Conservation (phyloP, 1,140 invertebrate genomes). For the Latrodectus geometricus region DNA sequence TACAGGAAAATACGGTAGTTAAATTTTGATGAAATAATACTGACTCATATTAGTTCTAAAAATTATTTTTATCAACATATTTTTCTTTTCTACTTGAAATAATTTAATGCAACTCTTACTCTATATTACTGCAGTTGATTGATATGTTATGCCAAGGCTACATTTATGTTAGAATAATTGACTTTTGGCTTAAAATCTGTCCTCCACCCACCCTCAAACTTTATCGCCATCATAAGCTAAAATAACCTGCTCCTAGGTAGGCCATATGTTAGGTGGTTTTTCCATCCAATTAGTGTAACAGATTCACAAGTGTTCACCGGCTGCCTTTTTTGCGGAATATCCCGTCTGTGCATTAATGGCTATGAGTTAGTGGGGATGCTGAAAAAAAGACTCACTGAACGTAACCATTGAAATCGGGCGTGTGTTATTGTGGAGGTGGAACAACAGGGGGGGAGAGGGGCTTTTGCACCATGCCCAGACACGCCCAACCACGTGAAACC, state of each 20-base stretch:
- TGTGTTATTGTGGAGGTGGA: conserved; percentile 52
- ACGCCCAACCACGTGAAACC: conserved; percentile 46
- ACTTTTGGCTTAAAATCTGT: conserved; percentile 32
- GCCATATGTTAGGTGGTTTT: conserved; percentile 50
- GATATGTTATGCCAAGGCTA: neutral
- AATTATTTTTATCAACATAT: too few species aligned
- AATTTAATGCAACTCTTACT: too few species aligned
- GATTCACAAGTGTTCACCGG: conserved; percentile 37
- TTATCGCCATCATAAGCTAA: neutral
- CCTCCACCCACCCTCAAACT: neutral
- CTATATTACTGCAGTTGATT: too few species aligned
- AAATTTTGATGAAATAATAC: too few species aligned
- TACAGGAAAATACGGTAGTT: too few species aligned
- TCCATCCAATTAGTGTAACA: conserved; percentile 56
- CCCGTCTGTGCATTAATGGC: conserved; percentile 44
- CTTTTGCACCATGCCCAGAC: conserved; percentile 31
- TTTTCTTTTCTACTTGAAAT: too few species aligned
- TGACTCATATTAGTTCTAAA: too few species aligned
- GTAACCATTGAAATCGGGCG: conserved; percentile 44
- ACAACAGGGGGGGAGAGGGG: conserved; percentile 47
- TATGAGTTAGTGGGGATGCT: neutral
- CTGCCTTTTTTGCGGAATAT: conserved; percentile 48
- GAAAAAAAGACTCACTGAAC: conserved; percentile 14
- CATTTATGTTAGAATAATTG: neutral
- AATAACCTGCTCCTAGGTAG: neutral